A percentile compares a stretch with the other conserved stretches of the same genome.
These are phyloP conservation scores for Nesogale talazaci DNA, from an alignment of 2,113 vertebrate species.

Conservation along the genomic window DNA sequence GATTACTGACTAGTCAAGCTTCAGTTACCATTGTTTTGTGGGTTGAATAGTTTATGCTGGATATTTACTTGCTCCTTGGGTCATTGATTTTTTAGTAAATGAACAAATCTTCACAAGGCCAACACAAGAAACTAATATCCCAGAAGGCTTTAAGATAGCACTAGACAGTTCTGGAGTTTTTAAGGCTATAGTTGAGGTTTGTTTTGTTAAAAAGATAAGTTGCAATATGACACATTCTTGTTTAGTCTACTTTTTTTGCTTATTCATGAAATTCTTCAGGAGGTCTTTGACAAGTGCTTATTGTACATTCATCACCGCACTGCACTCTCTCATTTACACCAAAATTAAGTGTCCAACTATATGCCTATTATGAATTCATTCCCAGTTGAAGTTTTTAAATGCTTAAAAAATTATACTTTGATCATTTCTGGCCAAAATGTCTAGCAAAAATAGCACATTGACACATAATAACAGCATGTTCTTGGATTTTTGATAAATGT, in stretches of 20 bases:
- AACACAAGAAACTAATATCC: not conserved
- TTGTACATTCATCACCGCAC: constrained; percentile 18
- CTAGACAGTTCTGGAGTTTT: constrained; percentile 42
- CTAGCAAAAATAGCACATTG: constrained; percentile 60
- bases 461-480: constrained; percentile 51
- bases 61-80: constrained; percentile 35
- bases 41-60: not conserved
- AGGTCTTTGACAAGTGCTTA: constrained; percentile 34
- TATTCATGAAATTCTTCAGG: constrained; percentile 58
- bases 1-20: not conserved
- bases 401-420: constrained; percentile 57
- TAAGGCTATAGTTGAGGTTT: constrained; percentile 30
- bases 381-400: constrained; percentile 43
- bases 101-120: not conserved
- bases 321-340: constrained; percentile 41
- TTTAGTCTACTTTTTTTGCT: constrained; percentile 43
- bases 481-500: constrained; percentile 63
- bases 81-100: constrained; percentile 37
- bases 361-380: constrained; percentile 61
- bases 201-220: constrained; percentile 50
- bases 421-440: constrained; percentile 40
- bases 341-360: constrained; percentile 59
- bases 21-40: not conserved
- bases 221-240: constrained; percentile 12
- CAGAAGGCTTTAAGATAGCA: constrained; percentile 6